Base-by-base conservation (phyloP, 1,140 invertebrate species). In the Saccostrea glomerata region DNA sequence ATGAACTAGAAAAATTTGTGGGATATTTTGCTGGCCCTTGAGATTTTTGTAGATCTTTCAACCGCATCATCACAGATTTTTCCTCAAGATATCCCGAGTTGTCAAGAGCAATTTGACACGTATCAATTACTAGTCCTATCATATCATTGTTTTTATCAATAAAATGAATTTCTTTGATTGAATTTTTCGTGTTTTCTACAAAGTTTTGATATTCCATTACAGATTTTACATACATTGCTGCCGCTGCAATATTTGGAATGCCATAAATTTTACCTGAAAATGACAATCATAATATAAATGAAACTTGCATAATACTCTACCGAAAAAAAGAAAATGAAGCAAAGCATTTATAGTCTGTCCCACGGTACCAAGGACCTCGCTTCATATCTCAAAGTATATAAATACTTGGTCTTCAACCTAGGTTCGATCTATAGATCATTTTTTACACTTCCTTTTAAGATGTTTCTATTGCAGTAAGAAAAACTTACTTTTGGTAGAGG, bases 121-220 rank as follows among this genome's bases (percentile, higher is more conserved):
- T 25, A 9, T 84, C 55, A 6, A 87, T 70, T 20, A 90, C 86
- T 58, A 89, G 55, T 17, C 87, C 40, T 12, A 91, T 23, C 15
- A 92, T 36, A 12, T 88, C 89, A n/a, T 86, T 84, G 40, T 58
- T 90, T 15, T 91, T 82, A 77, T 90, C 91, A 63, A 92, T 84
- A 83, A 92, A 90, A 63, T 92, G 90, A 30, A 92, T 87, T 73
- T 92, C 90, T 36, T 36, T 36, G 30, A 36, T 36, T 36, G 30
- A 36, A 36, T 36, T 36, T 36, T 36, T 36, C 30, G 13, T 73
- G 1, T 36, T 36, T n/a, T 23, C 66, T 13, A 23, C 23, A 13
- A 73, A 73, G 0, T 73, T 4, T 25, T 25, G 7, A 73, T 25
- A 73, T 73, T 73, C 66, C 4, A 13, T 73, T n/a, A 73, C 25